Evolutionary conservation across 2,797 vertebrate genomes (phyloP).

Genomic region (Argyrosomus regius): DNA sequence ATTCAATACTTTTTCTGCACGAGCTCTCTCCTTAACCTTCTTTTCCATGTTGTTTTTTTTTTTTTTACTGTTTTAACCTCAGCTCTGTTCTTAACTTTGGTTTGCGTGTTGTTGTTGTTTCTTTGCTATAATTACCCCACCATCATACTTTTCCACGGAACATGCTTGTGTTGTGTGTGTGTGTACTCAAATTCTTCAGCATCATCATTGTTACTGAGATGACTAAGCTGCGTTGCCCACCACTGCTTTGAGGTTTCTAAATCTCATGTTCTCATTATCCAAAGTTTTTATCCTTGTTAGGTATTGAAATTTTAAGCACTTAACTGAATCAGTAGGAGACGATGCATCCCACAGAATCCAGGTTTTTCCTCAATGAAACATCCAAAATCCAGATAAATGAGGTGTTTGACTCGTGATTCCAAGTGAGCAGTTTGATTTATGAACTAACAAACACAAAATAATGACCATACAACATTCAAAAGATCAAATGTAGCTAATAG

Average conservation of each 20-base stretch:
- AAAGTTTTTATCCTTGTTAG: neutral
- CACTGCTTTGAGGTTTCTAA: slow-evolving; percentile 3
- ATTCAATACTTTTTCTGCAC: slow-evolving; percentile 6
- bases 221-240: slow-evolving; percentile 9
- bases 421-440: neutral
- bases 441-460: neutral
- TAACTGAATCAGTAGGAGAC: neutral
- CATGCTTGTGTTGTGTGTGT: slow-evolving; percentile 26
- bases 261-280: slow-evolving; percentile 1
- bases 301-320: neutral
- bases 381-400: neutral
- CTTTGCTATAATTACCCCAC: slow-evolving; percentile 11
- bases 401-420: neutral
- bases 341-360: neutral
- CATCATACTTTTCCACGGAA: slow-evolving; percentile 41
- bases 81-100: neutral
- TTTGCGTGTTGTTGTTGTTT: slow-evolving; percentile 10
- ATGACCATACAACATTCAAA: neutral
- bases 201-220: slow-evolving; percentile 14
- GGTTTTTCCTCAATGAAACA: neutral
- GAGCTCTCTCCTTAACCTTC: neutral
- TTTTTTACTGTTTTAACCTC: neutral
- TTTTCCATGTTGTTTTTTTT: neutral
- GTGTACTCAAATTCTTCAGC: neutral
- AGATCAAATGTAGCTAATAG: neutral